Percentiles rank a stretch among this genome's conserved stretches.
Conservation (phyloP, 2,113 vertebrate species). For the Lophochroa leadbeateri region DNA sequence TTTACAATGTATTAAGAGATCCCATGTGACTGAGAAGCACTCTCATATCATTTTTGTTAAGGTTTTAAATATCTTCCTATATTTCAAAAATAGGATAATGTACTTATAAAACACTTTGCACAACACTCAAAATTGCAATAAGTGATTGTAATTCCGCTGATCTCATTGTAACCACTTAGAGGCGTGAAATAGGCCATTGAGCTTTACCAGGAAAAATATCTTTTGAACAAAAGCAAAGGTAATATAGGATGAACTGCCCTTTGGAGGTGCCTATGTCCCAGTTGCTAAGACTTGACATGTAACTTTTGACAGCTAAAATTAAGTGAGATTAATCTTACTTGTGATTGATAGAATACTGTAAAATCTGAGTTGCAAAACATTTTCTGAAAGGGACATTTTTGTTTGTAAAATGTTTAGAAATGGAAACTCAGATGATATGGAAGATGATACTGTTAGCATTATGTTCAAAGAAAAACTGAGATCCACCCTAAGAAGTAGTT, state of each 20-base stretch:
- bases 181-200: constrained; percentile 53
- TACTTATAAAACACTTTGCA: constrained; percentile 50
- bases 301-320: constrained; percentile 2
- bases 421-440: not conserved
- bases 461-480: not conserved
- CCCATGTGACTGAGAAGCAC: constrained; percentile 43
- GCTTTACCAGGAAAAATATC: constrained; percentile 39
- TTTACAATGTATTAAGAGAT: constrained; percentile 7
- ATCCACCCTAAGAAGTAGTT: not conserved
- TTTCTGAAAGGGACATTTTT: not conserved
- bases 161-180: constrained; percentile 61
- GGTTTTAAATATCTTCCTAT: constrained; percentile 60
- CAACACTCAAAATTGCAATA: constrained; percentile 58
- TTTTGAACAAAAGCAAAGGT: constrained; percentile 47
- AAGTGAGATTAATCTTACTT: not conserved
- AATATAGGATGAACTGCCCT: constrained; percentile 23
- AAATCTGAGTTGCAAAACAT: not conserved
- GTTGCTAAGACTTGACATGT: not conserved
- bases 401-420: not conserved
- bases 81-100: constrained; percentile 63
- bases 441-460: not conserved
- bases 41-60: constrained; percentile 5
- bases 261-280: constrained; percentile 4
- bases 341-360: not conserved
- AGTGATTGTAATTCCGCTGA: constrained; percentile 63